Evolutionary conservation across 2,888 invertebrate species (phyloP).

Genomic region (Coremacera marginata): DNA sequence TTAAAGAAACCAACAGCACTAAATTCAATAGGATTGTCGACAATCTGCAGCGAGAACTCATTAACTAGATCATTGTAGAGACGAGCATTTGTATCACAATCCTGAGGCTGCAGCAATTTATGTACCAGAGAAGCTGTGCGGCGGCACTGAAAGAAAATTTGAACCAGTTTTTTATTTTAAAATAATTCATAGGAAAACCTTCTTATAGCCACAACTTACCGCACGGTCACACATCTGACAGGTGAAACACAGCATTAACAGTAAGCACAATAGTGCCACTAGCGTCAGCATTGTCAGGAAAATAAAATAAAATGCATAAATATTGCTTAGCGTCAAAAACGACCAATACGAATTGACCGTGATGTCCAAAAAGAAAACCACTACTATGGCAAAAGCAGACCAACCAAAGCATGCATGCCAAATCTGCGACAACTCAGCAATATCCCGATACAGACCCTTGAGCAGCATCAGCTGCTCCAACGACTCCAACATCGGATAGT

Average conservation of each 20-base stretch:
- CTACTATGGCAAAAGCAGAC: constrained; percentile 8
- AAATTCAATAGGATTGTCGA: constrained; percentile 23
- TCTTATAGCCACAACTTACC: neutral
- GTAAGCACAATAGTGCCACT: neutral
- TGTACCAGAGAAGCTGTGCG: neutral
- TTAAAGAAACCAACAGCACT: constrained; percentile 10
- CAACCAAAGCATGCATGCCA: constrained; percentile 25
- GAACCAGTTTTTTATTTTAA: too few relatives aligned
- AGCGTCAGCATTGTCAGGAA: neutral
- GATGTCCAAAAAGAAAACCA: constrained; percentile 19
- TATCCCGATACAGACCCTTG: constrained; percentile 15
- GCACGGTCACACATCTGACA: neutral
- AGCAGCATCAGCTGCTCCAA: constrained; percentile 17
- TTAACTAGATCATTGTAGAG: constrained; percentile 30
- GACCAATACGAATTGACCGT: constrained; percentile 18
- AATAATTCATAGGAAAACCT: too few relatives aligned
- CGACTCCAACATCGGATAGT: neutral
- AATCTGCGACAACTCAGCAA: neutral
- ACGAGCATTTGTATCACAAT: neutral
- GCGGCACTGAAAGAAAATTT: neutral
- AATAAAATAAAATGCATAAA: neutral
- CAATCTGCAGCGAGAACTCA: constrained; percentile 26
- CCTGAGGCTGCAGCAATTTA: neutral
- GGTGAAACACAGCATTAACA: neutral
- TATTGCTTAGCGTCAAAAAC: constrained; percentile 3